Conservation (phyloP, 2,113 vertebrate species). For the Gymnogyps californianus region DNA sequence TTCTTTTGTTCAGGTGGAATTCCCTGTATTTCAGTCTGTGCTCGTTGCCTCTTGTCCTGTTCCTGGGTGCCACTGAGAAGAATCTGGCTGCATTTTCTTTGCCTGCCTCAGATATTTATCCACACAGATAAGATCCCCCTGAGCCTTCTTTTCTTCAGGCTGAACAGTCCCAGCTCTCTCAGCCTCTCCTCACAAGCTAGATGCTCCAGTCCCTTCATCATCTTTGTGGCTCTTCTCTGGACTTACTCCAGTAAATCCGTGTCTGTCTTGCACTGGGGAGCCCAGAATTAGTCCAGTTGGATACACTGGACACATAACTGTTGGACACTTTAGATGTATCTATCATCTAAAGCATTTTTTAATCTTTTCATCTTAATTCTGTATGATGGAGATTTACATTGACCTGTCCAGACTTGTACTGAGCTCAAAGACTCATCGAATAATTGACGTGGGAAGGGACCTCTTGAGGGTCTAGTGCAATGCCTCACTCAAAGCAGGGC, state of each 20-base stretch:
- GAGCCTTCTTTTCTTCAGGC: neutral
- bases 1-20: neutral
- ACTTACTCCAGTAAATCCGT: neutral
- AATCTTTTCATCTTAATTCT: neutral
- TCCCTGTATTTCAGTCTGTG: neutral
- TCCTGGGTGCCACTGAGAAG: neutral
- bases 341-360: neutral
- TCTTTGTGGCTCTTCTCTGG: neutral
- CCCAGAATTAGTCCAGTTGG: neutral
- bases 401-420: neutral
- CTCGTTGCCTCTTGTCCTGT: neutral
- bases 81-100: neutral
- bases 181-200: neutral
- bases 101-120: neutral
- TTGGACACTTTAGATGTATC: neutral
- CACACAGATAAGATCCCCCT: neutral
- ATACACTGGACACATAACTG: neutral
- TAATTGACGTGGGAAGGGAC: neutral
- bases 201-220: neutral
- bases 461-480: neutral
- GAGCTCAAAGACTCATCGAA: neutral
- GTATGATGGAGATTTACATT: neutral
- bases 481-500: neutral
- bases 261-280: neutral
- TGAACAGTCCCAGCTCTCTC: neutral